phyloP scores from a whole-genome alignment of 2,113 vertebrate species.

The Pangasianodon gigas region DNA sequence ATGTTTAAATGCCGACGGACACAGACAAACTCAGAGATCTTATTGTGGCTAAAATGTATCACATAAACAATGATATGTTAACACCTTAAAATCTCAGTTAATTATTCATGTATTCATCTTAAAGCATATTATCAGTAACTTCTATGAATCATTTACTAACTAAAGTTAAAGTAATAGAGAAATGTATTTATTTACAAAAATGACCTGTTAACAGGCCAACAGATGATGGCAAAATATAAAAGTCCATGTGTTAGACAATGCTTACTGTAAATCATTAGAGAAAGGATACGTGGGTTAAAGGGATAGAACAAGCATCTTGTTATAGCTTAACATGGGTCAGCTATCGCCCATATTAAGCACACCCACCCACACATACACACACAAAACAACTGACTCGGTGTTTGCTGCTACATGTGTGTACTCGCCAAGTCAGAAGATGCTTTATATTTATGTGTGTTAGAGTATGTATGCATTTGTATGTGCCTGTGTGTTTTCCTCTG shows the following conservation, averaged over 20 bases:
- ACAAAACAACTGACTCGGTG: constrained; percentile 10
- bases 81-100: neutral
- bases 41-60: neutral
- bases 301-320: neutral
- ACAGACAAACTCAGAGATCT: neutral
- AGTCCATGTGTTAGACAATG: neutral
- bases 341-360: neutral
- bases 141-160: neutral
- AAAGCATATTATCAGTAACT: neutral
- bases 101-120: neutral
- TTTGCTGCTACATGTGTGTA: constrained; percentile 54
- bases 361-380: neutral
- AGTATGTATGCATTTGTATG: neutral
- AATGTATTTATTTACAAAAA: neutral
- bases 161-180: neutral
- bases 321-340: neutral
- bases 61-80: neutral
- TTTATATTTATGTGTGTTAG: neutral
- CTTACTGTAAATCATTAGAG: constrained; percentile 20
- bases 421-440: neutral
- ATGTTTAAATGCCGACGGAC: neutral
- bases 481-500: constrained; percentile 56
- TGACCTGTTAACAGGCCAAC: neutral
- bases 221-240: neutral
- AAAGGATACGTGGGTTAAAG: neutral